Percentiles rank a stretch among this genome's conserved stretches.
Conservation (phyloP, 2,113 vertebrate species). For the Ciconia stormi region DNA sequence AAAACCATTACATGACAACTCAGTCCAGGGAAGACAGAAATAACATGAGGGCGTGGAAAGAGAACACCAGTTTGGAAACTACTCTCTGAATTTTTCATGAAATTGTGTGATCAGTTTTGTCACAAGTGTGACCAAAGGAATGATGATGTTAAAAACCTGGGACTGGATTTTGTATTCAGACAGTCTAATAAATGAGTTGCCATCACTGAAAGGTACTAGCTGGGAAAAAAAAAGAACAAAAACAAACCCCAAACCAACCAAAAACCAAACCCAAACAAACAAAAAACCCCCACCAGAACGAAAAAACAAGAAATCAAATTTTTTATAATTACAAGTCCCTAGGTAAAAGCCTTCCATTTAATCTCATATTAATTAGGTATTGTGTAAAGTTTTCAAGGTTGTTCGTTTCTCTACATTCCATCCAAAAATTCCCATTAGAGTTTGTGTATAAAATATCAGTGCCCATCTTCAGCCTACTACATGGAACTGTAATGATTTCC, state of each 20-base stretch:
- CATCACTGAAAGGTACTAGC: background rate
- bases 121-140: background rate
- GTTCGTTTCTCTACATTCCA: background rate
- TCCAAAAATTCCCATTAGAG: background rate
- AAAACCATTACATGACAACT: background rate
- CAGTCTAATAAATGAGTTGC: background rate
- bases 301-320: background rate
- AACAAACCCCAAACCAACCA: background rate
- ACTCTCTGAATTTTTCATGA: background rate
- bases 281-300: background rate
- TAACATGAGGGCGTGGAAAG: background rate
- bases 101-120: background rate
- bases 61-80: background rate
- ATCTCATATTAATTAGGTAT: background rate
- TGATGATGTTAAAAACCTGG: background rate
- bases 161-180: background rate
- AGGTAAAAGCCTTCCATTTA: background rate
- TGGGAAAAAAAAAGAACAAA: too few relatives aligned
- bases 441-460: background rate
- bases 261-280: background rate
- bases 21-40: background rate
- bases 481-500: background rate
- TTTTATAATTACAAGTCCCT: background rate
- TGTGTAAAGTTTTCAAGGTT: background rate
- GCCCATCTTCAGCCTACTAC: background rate